A percentile compares a stretch with the other conserved stretches of the same genome.
Conservation (phyloP, 2,113 vertebrate species). For the Archilochus colubris region DNA sequence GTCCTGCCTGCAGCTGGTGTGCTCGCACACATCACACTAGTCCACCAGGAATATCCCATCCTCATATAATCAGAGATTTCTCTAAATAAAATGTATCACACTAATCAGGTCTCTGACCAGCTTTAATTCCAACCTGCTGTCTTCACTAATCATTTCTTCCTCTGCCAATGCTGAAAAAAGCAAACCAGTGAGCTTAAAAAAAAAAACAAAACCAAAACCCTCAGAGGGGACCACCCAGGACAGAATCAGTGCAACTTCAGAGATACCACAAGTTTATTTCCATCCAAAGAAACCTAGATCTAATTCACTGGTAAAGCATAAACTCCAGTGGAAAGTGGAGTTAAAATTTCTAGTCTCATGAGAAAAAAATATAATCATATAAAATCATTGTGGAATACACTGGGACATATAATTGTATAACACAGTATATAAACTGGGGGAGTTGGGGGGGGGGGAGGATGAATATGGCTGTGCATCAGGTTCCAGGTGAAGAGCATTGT, state of each 20-base stretch:
- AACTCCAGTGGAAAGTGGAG: background rate
- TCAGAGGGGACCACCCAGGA: background rate
- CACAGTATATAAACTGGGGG: no score
- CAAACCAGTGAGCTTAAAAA: background rate
- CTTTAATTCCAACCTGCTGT: background rate
- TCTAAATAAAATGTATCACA: background rate
- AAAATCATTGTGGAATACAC: background rate
- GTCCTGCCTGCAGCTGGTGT: background rate
- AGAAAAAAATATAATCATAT: background rate
- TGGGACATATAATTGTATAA: background rate
- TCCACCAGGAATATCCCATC: background rate
- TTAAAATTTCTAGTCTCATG: background rate
- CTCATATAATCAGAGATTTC: background rate
- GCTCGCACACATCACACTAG: rapidly evolving
- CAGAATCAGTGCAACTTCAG: background rate
- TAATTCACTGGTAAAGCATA: background rate
- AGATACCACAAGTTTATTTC: background rate
- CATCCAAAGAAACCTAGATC: background rate
- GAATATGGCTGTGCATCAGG: no score
- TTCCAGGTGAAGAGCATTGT: no score
- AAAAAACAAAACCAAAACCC: background rate
- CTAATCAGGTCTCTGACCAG: background rate
- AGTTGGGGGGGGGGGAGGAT: no score
- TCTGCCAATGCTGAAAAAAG: background rate
- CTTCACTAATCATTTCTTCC: background rate